These are phyloP conservation scores for Oreochromis aureus DNA, from an alignment of 2,113 vertebrate genomes.

Conservation along the genomic window DNA sequence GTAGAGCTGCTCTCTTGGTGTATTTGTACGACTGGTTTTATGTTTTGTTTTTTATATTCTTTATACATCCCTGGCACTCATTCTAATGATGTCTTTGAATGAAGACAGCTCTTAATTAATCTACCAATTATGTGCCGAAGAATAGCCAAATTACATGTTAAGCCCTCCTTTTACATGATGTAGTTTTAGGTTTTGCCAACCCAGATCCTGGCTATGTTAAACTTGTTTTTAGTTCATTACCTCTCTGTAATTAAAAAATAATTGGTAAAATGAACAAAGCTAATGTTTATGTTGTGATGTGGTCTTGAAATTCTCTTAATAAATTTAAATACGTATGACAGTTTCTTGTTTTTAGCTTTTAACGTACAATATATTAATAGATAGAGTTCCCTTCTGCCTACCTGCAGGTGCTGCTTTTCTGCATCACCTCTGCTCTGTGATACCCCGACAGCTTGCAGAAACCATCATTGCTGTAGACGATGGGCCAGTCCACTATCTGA, in stretches of 20 bases:
- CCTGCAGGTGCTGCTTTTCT: constrained; percentile 99
- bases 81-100: neutral
- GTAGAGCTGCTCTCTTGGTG: neutral
- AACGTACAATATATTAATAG: neutral
- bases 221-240: neutral
- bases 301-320: neutral
- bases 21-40: neutral
- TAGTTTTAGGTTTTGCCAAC: neutral
- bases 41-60: neutral
- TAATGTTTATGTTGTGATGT: neutral
- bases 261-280: rapidly evolving
- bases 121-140: neutral
- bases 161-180: neutral
- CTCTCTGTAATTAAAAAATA: neutral
- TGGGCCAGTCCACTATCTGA: constrained; percentile 99
- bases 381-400: constrained; percentile 52
- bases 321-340: neutral
- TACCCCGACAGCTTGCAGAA: constrained; percentile 99
- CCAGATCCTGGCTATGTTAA: neutral
- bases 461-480: constrained; percentile 98
- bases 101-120: neutral
- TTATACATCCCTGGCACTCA: neutral
- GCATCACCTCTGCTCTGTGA: constrained; percentile 99
- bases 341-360: neutral
- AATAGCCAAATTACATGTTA: neutral